Evolutionary conservation across 23 tunicate genomes (phyloP).

Genomic region (Styela clava): DNA sequence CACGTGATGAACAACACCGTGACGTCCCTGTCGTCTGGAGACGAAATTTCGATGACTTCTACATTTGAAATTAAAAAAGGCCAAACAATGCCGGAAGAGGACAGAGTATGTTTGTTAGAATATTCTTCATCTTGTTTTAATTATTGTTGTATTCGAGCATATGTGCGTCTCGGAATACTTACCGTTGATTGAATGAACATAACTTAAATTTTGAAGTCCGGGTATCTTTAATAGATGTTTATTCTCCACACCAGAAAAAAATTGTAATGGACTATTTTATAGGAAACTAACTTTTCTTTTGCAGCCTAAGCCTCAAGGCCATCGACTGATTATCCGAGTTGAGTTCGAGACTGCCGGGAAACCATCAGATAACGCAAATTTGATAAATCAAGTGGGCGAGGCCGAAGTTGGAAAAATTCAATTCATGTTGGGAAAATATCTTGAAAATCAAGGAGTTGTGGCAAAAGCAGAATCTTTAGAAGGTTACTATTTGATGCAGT

Average conservation of each 20-base stretch:
- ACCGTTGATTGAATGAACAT: conserved; percentile 5
- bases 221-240: too few relatives aligned
- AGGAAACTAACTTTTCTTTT: too few relatives aligned
- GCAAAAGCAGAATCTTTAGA: conserved; percentile 40
- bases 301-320: conserved; percentile 24
- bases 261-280: too few relatives aligned
- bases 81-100: neutral
- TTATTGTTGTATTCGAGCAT: neutral
- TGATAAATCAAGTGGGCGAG: conserved; percentile 28
- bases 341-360: conserved; percentile 22
- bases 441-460: conserved; percentile 36
- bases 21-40: conserved; percentile 25
- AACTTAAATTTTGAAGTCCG: too few relatives aligned
- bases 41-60: conserved; percentile 13
- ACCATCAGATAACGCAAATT: conserved; percentile 32
- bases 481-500: conserved; percentile 17
- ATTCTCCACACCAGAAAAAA: too few relatives aligned
- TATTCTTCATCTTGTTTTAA: neutral
- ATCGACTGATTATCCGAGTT: conserved; percentile 18
- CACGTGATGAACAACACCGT: conserved; percentile 32
- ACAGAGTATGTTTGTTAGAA: conserved; percentile 19
- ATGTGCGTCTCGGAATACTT: neutral
- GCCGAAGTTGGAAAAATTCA: conserved; percentile 31
- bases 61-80: neutral
- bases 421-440: conserved; percentile 44